A percentile compares a stretch with the other conserved stretches of the same genome.
Evolutionary conservation across 2,113 vertebrate genomes (phyloP).

Genomic region (Ivindomyrus marchei): DNA sequence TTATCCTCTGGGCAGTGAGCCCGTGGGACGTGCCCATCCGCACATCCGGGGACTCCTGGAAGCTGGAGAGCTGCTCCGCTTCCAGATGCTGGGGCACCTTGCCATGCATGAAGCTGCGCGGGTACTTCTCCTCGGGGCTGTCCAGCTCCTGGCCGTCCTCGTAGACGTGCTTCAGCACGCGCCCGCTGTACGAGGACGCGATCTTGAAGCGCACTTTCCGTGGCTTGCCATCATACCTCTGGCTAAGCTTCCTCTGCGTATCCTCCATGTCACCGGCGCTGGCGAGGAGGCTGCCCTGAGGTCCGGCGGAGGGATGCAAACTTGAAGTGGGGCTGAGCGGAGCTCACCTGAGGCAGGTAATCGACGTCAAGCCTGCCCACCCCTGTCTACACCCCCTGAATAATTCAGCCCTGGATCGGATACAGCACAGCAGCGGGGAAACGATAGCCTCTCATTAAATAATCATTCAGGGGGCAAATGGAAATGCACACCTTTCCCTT

Average conservation of each 20-base stretch:
- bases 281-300: neutral
- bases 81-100: slow-evolving; percentile 68
- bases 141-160: slow-evolving; percentile 92
- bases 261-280: slow-evolving; percentile 67
- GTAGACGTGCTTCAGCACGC: slow-evolving; percentile 88
- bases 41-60: slow-evolving; percentile 46
- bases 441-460: slow-evolving; percentile 20
- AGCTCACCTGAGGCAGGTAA: neutral
- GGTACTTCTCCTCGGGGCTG: slow-evolving; percentile 77
- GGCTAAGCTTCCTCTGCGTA: slow-evolving; percentile 58
- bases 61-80: slow-evolving; percentile 56
- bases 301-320: no score
- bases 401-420: slow-evolving; percentile 52
- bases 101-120: slow-evolving; percentile 73
- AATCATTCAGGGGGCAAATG: slow-evolving; percentile 9
- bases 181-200: slow-evolving; percentile 84
- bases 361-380: slow-evolving; percentile 12
- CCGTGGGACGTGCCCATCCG: slow-evolving; percentile 57
- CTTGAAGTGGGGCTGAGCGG: neutral
- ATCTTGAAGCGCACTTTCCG: slow-evolving; percentile 92
- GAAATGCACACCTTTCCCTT: neutral
- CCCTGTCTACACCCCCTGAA: slow-evolving; percentile 53
- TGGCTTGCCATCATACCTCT: slow-evolving; percentile 65
- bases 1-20: slow-evolving; percentile 81
- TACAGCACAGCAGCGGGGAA: slow-evolving; percentile 41